Conservation (phyloP, 2,888 invertebrate genomes). For the Mactromeris polynyma region DNA sequence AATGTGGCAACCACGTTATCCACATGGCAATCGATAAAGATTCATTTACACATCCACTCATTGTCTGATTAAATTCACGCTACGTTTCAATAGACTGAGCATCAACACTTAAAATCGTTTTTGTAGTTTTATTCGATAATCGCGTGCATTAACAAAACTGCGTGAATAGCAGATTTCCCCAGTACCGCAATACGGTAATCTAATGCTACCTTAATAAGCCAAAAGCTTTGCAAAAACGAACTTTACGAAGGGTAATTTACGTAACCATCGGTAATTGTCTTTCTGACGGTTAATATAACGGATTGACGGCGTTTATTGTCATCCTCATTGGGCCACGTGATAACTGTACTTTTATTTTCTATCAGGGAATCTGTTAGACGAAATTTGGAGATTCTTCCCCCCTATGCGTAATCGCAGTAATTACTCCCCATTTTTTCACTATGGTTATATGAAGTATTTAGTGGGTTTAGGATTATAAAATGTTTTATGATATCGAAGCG, state of each 20-base stretch:
- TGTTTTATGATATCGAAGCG: too few species aligned
- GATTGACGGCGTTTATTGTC: neutral
- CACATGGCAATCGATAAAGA: too few species aligned
- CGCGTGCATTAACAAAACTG: slow-evolving; percentile 3
- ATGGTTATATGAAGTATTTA: too few species aligned
- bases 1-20: too few species aligned
- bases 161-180: neutral
- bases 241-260: neutral
- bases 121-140: neutral
- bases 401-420: too few species aligned
- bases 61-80: too few species aligned
- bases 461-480: too few species aligned
- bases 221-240: neutral
- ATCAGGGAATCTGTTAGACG: neutral
- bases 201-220: neutral
- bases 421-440: too few species aligned
- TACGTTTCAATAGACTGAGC: neutral
- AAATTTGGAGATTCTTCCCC: neutral
- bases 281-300: slow-evolving; percentile 2
- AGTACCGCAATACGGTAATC: slow-evolving; percentile 3
- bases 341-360: neutral
- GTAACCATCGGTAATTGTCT: neutral
- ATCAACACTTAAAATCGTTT: neutral
- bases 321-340: neutral
- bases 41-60: too few species aligned